Evolutionary conservation across 2,888 invertebrate genomes (phyloP).

Genomic region (Drosophila colorata): DNA sequence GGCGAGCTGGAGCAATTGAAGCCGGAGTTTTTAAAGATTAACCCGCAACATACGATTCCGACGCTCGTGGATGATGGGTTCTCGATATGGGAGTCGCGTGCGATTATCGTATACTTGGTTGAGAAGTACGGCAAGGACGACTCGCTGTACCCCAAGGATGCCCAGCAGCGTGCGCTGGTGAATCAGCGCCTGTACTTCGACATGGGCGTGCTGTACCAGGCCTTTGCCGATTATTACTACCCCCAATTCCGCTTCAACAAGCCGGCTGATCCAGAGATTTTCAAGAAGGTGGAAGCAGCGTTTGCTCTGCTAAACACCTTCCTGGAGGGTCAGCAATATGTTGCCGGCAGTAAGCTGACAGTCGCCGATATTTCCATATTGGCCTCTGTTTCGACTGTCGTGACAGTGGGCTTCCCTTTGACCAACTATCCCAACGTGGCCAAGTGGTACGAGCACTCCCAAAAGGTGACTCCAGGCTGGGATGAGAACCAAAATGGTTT

Average conservation of each 20-base stretch:
- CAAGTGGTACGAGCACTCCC: slow-evolving; percentile 88
- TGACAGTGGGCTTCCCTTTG: slow-evolving; percentile 88
- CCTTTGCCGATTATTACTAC: slow-evolving; percentile 89
- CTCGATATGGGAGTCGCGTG: slow-evolving; percentile 92
- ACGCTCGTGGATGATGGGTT: slow-evolving; percentile 93
- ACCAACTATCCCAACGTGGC: slow-evolving; percentile 89
- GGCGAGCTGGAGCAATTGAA: slow-evolving; percentile 88
- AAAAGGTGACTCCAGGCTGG: slow-evolving; percentile 87
- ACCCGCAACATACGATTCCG: slow-evolving; percentile 93
- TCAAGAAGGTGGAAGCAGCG: slow-evolving; percentile 89
- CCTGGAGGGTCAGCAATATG: slow-evolving; percentile 89
- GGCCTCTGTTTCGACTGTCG: slow-evolving; percentile 89
- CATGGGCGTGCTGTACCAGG: slow-evolving; percentile 89
- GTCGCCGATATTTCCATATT: slow-evolving; percentile 91
- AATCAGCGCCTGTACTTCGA: slow-evolving; percentile 93
- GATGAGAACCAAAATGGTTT: slow-evolving; percentile 87
- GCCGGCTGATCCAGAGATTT: slow-evolving; percentile 89
- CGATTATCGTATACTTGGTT: slow-evolving; percentile 91
- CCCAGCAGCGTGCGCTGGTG: slow-evolving; percentile 90
- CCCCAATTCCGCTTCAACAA: slow-evolving; percentile 87
- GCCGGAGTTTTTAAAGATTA: slow-evolving; percentile 90
- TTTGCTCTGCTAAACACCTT: slow-evolving; percentile 90
- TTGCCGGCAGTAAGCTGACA: slow-evolving; percentile 90
- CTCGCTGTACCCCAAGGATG: slow-evolving; percentile 90
- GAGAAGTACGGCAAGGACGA: slow-evolving; percentile 93